These are phyloP conservation scores for Stegana nigrithorax DNA, from an alignment of 2,888 invertebrate species.

Conservation along the genomic window DNA sequence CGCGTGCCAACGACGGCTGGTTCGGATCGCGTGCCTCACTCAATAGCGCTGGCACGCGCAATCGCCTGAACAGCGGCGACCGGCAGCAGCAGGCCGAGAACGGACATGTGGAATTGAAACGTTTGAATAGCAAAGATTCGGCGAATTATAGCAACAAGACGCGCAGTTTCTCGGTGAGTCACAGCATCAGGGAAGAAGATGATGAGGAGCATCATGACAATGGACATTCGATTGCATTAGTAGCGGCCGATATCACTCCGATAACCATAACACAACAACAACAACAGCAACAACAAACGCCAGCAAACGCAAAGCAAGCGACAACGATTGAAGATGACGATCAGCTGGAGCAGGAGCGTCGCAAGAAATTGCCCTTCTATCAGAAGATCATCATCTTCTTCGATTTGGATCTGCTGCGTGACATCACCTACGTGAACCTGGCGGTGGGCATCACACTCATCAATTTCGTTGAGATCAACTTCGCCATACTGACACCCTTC, in stretches of 20 bases:
- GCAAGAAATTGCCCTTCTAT: constrained; percentile 69
- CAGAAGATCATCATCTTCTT: constrained; percentile 76
- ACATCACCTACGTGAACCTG: constrained; percentile 77
- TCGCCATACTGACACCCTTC: constrained; percentile 80
- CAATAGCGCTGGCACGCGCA: constrained; percentile 47
- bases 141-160: constrained; percentile 30
- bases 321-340: constrained; percentile 34
- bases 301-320: not conserved
- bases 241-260: no score
- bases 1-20: constrained; percentile 66
- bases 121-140: constrained; percentile 49
- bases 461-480: constrained; percentile 79
- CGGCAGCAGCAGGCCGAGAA: constrained; percentile 31
- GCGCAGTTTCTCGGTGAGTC: constrained; percentile 54
- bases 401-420: constrained; percentile 77
- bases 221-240: no score
- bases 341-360: constrained; percentile 42
- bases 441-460: constrained; percentile 79
- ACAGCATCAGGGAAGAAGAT: constrained; percentile 57
- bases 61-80: constrained; percentile 40
- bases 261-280: no score
- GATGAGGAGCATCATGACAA: constrained; percentile 31
- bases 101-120: constrained; percentile 47
- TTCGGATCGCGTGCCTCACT: constrained; percentile 61
- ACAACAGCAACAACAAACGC: no score